Evolutionary conservation across 2,113 vertebrate species (phyloP).

Genomic region (Melanotaenia duboulayi): DNA sequence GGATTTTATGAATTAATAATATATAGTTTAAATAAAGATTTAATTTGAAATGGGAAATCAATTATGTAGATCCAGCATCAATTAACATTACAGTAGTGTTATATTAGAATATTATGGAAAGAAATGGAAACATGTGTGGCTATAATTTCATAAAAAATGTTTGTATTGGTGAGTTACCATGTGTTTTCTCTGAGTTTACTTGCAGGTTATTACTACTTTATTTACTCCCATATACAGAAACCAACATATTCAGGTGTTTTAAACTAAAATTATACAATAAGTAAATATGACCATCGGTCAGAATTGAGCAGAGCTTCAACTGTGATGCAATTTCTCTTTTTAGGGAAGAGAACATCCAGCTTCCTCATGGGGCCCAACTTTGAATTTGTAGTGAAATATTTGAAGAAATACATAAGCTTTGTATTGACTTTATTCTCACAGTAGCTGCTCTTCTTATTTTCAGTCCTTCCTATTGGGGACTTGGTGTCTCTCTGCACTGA

Average conservation of each 20-base stretch:
- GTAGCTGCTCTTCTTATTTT: background rate
- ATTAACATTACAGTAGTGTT: too few species aligned
- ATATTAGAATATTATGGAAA: too few species aligned
- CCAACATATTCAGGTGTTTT: too few species aligned
- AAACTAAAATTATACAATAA: background rate
- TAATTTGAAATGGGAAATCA: too few species aligned
- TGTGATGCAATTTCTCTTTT: slow-evolving; percentile 6
- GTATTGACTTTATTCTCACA: background rate
- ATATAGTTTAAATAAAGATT: too few species aligned
- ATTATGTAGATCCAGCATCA: too few species aligned
- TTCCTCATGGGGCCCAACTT: slow-evolving; percentile 10
- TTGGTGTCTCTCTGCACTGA: slow-evolving; percentile 79
- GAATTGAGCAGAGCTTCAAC: background rate
- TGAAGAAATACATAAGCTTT: background rate
- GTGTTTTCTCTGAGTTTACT: too few species aligned
- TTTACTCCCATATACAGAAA: background rate
- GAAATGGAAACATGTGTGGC: too few species aligned
- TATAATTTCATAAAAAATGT: too few species aligned
- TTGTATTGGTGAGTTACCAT: background rate
- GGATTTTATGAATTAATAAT: too few species aligned
- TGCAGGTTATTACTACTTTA: background rate
- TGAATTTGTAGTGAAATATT: background rate
- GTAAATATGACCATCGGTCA: background rate
- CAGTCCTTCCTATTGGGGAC: slow-evolving; percentile 83
- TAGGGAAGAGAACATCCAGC: background rate